Percentiles rank a stretch among this genome's conserved stretches.
Evolutionary conservation across 2,888 invertebrate species (phyloP).

Genomic region (Macrosiphum euphorbiae): DNA sequence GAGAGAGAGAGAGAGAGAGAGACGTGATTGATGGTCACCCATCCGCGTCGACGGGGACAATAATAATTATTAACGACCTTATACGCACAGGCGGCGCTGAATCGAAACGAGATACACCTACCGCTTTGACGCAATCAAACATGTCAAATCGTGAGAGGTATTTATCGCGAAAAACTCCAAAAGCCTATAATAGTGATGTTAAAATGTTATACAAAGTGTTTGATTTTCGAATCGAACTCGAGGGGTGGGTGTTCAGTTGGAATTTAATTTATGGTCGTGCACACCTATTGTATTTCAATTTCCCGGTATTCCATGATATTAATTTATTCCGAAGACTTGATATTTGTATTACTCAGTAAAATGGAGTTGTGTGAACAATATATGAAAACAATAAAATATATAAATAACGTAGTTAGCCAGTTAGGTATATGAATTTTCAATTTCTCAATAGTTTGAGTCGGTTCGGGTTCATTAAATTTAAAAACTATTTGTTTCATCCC

Average conservation of each 20-base stretch:
- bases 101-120: not conserved
- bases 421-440: not conserved
- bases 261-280: not conserved
- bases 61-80: slow-evolving; percentile 17
- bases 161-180: not conserved
- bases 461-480: not conserved
- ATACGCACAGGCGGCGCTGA: not conserved
- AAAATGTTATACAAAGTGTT: not conserved
- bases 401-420: too few relatives aligned
- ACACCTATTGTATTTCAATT: not conserved
- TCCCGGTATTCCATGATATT: not conserved
- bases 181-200: not conserved
- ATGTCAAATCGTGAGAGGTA: not conserved
- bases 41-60: slow-evolving; percentile 7
- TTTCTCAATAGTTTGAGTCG: not conserved
- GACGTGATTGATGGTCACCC: not conserved
- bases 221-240: not conserved
- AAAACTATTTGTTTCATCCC: not conserved
- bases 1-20: not conserved
- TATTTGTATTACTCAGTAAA: not conserved
- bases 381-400: not conserved
- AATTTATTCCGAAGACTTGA: not conserved
- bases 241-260: not conserved
- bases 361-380: not conserved
- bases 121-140: slow-evolving; percentile 9